These are phyloP conservation scores for Tapirus indicus DNA, from an alignment of 2,797 vertebrate genomes.

Conservation along the genomic window DNA sequence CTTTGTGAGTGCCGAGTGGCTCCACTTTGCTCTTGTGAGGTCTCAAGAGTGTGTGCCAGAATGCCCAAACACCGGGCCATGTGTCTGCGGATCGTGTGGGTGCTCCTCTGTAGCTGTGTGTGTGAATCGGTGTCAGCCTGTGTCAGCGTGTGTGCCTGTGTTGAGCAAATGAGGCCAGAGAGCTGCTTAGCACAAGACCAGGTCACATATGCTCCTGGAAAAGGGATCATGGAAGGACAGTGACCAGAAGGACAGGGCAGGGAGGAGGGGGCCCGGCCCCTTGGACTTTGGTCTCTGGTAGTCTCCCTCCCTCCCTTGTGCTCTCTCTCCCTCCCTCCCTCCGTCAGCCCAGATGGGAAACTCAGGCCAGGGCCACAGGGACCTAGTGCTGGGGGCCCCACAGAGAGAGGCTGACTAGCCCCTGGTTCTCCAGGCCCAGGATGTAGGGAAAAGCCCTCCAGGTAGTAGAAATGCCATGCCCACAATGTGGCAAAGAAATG, in stretches of 20 bases:
- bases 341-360: conserved; percentile 20
- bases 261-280: conserved; percentile 60
- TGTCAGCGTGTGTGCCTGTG: conserved; percentile 53
- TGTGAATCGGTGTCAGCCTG: conserved; percentile 56
- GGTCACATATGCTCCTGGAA: conserved; percentile 60
- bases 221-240: conserved; percentile 77
- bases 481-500: background rate
- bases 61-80: conserved; percentile 64
- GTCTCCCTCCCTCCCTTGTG: background rate
- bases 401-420: background rate
- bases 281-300: conserved; percentile 76
- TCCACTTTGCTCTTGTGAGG: background rate
- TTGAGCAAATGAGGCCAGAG: conserved; percentile 72
- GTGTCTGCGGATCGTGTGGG: conserved; percentile 66
- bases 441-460: background rate
- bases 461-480: background rate
- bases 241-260: conserved; percentile 74
- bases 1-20: conserved; percentile 55
- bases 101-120: conserved; percentile 18
- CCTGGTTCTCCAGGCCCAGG: background rate
- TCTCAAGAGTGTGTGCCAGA: conserved; percentile 27
- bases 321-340: background rate
- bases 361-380: conserved; percentile 8
- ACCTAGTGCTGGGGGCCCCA: background rate
- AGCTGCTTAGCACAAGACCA: conserved; percentile 36